These are phyloP conservation scores for rat (Rattus norvegicus) DNA, from an alignment of 2,113 vertebrate species.

Conservation along the genomic window DNA sequence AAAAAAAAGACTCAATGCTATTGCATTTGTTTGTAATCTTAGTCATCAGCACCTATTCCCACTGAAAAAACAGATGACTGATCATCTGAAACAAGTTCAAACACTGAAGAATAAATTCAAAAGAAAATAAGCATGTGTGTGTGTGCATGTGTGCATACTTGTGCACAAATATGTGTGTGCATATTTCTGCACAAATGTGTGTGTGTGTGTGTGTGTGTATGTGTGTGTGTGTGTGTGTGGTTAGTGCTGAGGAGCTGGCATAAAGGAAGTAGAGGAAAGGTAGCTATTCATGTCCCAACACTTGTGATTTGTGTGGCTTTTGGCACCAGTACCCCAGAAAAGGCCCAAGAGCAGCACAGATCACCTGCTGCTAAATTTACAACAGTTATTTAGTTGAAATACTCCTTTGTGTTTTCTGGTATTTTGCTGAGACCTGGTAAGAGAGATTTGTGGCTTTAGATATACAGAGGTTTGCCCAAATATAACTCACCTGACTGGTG, in stretches of 20 bases:
- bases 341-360: neutral
- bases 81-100: neutral
- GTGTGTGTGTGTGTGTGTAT: neutral
- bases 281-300: neutral
- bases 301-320: neutral
- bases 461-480: neutral
- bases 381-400: conserved; percentile 9
- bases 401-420: conserved; percentile 39
- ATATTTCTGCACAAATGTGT: neutral
- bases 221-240: neutral
- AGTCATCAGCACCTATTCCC: neutral
- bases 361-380: neutral
- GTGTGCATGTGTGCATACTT: neutral
- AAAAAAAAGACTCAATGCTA: neutral
- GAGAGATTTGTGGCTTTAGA: neutral
- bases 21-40: neutral
- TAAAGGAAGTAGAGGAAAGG: neutral
- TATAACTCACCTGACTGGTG: conserved; percentile 28
- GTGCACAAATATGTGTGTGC: too few species aligned
- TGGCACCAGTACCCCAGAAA: neutral
- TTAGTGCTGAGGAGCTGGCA: too few species aligned
- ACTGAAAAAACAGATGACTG: neutral
- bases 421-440: neutral
- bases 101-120: neutral
- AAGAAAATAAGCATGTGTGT: neutral